phyloP scores from a whole-genome alignment of 1,140 invertebrate genomes.

The Nephotettix cincticeps region DNA sequence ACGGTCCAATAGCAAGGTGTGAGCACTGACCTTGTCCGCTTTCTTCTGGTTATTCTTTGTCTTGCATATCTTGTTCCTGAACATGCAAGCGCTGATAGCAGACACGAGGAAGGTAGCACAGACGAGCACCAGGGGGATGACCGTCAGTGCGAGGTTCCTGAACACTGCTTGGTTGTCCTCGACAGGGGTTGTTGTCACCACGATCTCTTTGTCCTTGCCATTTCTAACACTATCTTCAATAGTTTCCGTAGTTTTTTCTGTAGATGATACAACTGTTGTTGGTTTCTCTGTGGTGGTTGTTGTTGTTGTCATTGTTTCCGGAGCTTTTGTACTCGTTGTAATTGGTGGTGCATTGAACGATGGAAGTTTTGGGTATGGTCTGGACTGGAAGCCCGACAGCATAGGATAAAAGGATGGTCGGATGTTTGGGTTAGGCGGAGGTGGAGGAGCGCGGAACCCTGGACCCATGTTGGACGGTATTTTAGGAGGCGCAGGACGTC shows the following conservation, averaged over 20 bases:
- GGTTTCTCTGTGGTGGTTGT: slow-evolving; percentile 30
- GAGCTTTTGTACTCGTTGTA: slow-evolving; percentile 16
- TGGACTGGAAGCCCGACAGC: not conserved
- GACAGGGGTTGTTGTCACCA: slow-evolving; percentile 32
- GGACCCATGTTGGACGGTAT: slow-evolving; percentile 42
- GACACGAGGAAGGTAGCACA: slow-evolving; percentile 47
- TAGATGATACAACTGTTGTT: not conserved
- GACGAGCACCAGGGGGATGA: slow-evolving; percentile 60
- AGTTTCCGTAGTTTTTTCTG: slow-evolving; percentile 28
- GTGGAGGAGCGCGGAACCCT: slow-evolving; percentile 33
- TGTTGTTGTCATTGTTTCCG: slow-evolving; percentile 22
- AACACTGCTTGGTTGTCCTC: not conserved
- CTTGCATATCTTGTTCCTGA: slow-evolving; percentile 57
- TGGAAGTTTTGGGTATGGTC: no score
- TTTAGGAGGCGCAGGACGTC: slow-evolving; percentile 41
- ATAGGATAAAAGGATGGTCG: slow-evolving; percentile 4
- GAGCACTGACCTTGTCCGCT: slow-evolving; percentile 60
- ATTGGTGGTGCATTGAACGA: not conserved
- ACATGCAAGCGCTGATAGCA: slow-evolving; percentile 54
- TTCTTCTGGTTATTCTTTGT: slow-evolving; percentile 52
- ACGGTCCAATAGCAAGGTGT: no score
- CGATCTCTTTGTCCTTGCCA: slow-evolving; percentile 40
- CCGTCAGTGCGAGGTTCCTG: slow-evolving; percentile 52
- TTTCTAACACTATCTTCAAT: slow-evolving; percentile 13
- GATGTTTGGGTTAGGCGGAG: slow-evolving; percentile 13